Evolutionary conservation across 2,888 invertebrate genomes (phyloP), one percentile per base, ranked within the genome.

Genomic region (Polydrusus cervinus): DNA sequence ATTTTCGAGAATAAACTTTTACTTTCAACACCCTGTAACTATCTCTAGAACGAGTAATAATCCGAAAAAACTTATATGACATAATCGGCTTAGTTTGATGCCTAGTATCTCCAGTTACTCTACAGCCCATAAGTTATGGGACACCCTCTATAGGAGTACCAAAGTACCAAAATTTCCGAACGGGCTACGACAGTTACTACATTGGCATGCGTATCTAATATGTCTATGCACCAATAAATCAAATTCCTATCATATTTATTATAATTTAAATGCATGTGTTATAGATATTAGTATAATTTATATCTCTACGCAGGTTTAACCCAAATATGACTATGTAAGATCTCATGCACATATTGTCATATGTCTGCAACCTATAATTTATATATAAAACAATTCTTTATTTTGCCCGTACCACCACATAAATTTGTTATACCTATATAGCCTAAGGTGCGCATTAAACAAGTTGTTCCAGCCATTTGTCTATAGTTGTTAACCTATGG

Each of bases 401-500:
- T 47, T 47, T 47, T 1, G 16, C 10, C 6, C 18, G 10, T 14
- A 40, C 38, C 66, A 14, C 38, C 51, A 60, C 38, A 38, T 49
- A 62, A 43, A 51, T 43, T 47, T 73, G 60, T 62, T 70, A 40
- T 55, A n/a, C n/a, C n/a, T 57, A 65, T 47, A 60, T 70, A 49
- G 74, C 74, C 74, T 38, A 40, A 38, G 74, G 69, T 65, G 53
- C 64, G 70, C 30, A 69, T 65, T 67, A 75, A 75, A 75, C 66
- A 67, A 71, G 51, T 71, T 75, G 55, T 61, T 75, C 61, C 51
- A 64, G 45, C 70, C 65, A 75, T 75, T 75, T 75, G 71, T 75
- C 67, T 51, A 49, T 40, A 71, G 75, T 71, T 57, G 71, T 75
- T 75, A 75, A 75, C 71, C 75, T 75, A 75, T 75, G 55, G 16